A percentile compares a stretch with the other conserved stretches of the same genome.
These are phyloP conservation scores for Procambarus virginalis DNA, from an alignment of 1,140 invertebrate genomes.

Conservation along the genomic window DNA sequence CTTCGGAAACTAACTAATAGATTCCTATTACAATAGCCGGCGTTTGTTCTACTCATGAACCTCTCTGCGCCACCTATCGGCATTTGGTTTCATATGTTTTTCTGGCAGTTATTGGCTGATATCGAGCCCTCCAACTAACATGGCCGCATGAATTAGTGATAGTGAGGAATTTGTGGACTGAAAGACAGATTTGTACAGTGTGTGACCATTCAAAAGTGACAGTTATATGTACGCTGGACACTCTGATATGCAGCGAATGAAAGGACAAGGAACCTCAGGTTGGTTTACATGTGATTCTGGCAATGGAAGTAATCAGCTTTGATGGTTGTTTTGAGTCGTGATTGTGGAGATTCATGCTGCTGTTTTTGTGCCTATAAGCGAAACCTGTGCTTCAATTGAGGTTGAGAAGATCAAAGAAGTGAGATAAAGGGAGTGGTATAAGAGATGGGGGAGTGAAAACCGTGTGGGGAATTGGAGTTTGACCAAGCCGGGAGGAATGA, in stretches of 20 bases:
- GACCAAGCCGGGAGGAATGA: slow-evolving; percentile 19
- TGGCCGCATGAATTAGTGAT: slow-evolving; percentile 67
- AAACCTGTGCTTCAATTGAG: slow-evolving; percentile 17
- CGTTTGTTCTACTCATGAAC: background rate
- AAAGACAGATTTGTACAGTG: slow-evolving; percentile 61
- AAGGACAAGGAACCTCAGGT: slow-evolving; percentile 68
- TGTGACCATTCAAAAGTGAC: slow-evolving; percentile 52
- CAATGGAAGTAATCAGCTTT: slow-evolving; percentile 54
- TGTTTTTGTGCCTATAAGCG: slow-evolving; percentile 35
- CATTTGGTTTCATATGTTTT: slow-evolving; percentile 21
- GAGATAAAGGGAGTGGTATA: slow-evolving; percentile 1
- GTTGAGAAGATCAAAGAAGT: slow-evolving; percentile 13
- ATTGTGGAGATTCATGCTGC: slow-evolving; percentile 51
- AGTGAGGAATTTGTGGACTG: slow-evolving; percentile 57
- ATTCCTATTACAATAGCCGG: background rate
- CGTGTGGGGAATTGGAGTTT: background rate
- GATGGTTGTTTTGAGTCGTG: slow-evolving; percentile 25
- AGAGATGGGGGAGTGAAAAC: slow-evolving; percentile 16
- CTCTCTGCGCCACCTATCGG: slow-evolving; percentile 60
- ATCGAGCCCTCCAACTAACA: slow-evolving; percentile 66
- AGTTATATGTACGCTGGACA: slow-evolving; percentile 68
- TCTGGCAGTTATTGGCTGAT: slow-evolving; percentile 54
- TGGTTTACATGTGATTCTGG: slow-evolving; percentile 49
- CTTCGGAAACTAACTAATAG: background rate
- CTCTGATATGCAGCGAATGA: slow-evolving; percentile 68